phyloP scores from a whole-genome alignment of 2,888 invertebrate species.

The Nemotelus nigrinus region DNA sequence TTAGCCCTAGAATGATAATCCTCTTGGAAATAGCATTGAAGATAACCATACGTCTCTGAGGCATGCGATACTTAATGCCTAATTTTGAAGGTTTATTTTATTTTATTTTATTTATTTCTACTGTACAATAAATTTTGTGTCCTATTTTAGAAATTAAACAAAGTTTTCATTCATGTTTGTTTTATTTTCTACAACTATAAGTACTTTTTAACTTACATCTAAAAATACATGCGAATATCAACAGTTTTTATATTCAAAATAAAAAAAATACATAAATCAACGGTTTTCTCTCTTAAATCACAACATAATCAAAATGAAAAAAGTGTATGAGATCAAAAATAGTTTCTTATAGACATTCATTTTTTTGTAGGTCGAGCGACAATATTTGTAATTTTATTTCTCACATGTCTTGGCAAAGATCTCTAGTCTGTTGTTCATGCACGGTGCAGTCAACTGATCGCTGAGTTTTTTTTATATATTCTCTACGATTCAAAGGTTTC shows the following conservation, averaged over 20 bases:
- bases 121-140: not conserved
- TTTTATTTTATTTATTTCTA: not conserved
- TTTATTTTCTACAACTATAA: not conserved
- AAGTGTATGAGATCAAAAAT: too few relatives aligned
- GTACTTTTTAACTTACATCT: not conserved
- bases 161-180: not conserved
- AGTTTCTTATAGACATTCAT: not conserved
- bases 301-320: too few relatives aligned
- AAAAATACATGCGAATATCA: not conserved
- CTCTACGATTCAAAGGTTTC: slow-evolving; percentile 46
- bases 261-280: too few relatives aligned
- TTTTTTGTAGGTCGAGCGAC: not conserved
- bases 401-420: too few relatives aligned
- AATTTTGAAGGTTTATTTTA: slow-evolving; percentile 15
- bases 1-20: slow-evolving; percentile 38
- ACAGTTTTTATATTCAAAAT: too few relatives aligned
- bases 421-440: too few relatives aligned
- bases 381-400: too few relatives aligned
- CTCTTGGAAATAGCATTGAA: slow-evolving; percentile 23
- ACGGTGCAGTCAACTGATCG: too few relatives aligned
- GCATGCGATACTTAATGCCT: not conserved
- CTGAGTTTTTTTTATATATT: slow-evolving; percentile 39
- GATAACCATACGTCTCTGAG: slow-evolving; percentile 36
- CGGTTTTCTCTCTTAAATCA: too few relatives aligned
- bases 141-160: slow-evolving; percentile 2